Percentiles rank a stretch among this genome's conserved stretches.
Evolutionary conservation across 2,888 invertebrate species (phyloP).

Genomic region (Teleiodes luculella): DNA sequence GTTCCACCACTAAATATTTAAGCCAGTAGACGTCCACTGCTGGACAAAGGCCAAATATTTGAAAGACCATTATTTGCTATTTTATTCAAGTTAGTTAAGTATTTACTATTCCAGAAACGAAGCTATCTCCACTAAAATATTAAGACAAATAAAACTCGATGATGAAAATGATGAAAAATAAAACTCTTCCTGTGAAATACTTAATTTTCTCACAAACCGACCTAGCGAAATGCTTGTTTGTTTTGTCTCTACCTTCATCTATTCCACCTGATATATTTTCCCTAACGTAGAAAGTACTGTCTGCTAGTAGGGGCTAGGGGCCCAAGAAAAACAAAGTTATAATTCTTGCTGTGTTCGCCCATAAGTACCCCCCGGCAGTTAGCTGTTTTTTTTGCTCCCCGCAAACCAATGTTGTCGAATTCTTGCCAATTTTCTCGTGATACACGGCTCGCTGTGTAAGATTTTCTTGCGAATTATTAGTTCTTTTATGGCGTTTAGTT

Average conservation of each 20-base stretch:
- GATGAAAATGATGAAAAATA: no score
- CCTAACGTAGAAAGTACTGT: not conserved
- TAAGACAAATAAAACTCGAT: no score
- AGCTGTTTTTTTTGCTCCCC: not conserved
- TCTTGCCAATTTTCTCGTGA: not conserved
- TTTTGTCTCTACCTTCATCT: not conserved
- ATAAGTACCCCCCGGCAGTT: constrained; percentile 6
- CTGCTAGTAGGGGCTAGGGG: no score
- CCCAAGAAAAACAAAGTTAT: constrained; percentile 26
- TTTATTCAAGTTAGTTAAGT: no score
- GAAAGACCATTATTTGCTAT: no score
- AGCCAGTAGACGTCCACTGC: no score
- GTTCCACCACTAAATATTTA: no score
- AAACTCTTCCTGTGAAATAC: not conserved
- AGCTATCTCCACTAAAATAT: no score
- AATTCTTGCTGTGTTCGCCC: constrained; percentile 20
- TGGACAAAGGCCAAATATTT: no score
- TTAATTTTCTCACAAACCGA: not conserved
- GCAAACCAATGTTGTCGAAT: not conserved
- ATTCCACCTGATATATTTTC: not conserved
- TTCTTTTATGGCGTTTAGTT: not conserved
- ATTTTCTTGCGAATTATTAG: not conserved
- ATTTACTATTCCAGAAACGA: no score
- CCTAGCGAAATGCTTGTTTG: not conserved
- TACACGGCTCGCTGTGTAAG: not conserved